A percentile compares a stretch with the other conserved stretches of the same genome.
phyloP scores from a whole-genome alignment of 2,888 invertebrate species.

The Harpalus rufipes region DNA sequence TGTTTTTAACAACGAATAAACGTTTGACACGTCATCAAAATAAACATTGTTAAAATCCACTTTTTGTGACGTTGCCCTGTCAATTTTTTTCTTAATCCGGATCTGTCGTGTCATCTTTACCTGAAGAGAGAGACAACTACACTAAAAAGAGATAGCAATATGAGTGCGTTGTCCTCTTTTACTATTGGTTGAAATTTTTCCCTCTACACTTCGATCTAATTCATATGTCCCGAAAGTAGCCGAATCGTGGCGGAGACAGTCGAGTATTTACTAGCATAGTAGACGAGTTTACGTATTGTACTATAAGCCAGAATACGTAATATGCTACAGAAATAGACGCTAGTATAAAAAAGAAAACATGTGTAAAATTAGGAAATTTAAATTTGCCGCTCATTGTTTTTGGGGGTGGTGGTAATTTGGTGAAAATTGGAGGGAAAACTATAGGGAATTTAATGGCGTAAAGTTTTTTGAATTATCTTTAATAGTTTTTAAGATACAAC shows the following conservation, averaged over 20 bases:
- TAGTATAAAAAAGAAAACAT: neutral
- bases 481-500: too few species aligned
- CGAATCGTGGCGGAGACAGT: neutral
- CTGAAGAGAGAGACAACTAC: neutral
- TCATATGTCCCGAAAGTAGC: constrained; percentile 21
- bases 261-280: neutral
- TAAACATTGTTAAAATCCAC: neutral
- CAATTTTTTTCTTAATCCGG: too few species aligned
- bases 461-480: too few species aligned
- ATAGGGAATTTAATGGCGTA: too few species aligned
- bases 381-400: too few species aligned
- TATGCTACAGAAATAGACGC: neutral
- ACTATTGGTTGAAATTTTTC: constrained; percentile 23
- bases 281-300: neutral
- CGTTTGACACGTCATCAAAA: too few species aligned
- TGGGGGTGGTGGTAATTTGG: too few species aligned
- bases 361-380: neutral
- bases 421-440: too few species aligned
- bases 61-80: neutral
- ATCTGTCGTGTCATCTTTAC: neutral
- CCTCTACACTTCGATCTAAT: constrained; percentile 49
- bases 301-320: neutral
- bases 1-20: too few species aligned
- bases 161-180: constrained; percentile 24
- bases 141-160: neutral